Conservation (phyloP, 2,888 invertebrate genomes). For the Autographa gamma region DNA sequence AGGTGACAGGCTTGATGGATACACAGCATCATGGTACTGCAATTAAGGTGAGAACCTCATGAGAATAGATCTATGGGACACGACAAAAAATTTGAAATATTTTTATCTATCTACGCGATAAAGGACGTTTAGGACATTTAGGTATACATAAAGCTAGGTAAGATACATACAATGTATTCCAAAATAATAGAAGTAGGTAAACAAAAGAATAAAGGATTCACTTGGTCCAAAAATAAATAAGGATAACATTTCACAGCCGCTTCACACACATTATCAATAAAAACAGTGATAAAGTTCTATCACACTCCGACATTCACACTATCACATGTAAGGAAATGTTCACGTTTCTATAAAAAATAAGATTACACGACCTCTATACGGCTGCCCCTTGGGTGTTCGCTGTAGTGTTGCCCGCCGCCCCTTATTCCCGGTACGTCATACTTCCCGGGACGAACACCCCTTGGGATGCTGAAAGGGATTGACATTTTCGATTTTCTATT, state of each 20-base stretch:
- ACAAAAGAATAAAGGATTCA: not conserved
- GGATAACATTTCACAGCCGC: slow-evolving; percentile 28
- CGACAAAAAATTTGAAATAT: not conserved
- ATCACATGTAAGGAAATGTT: slow-evolving; percentile 60
- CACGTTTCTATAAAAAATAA: slow-evolving; percentile 62
- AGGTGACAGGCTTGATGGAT: not conserved
- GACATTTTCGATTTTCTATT: slow-evolving; percentile 26
- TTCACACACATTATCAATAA: slow-evolving; percentile 50
- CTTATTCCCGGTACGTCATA: slow-evolving; percentile 41
- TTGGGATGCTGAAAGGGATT: slow-evolving; percentile 32
- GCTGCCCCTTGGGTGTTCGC: slow-evolving; percentile 54
- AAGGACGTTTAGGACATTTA: too few relatives aligned
- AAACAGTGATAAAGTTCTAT: slow-evolving; percentile 50
- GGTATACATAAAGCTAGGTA: too few relatives aligned
- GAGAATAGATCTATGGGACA: not conserved
- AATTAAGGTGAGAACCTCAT: not conserved
- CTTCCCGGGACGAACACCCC: slow-evolving; percentile 45
- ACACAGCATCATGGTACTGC: not conserved
- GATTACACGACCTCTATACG: slow-evolving; percentile 58
- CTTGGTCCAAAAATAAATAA: slow-evolving; percentile 27
- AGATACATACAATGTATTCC: not conserved
- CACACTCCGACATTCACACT: slow-evolving; percentile 50
- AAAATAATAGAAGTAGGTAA: not conserved
- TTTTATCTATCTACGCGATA: not conserved
- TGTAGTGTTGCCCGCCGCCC: slow-evolving; percentile 49